Evolutionary conservation across 2,888 invertebrate species (phyloP).

Genomic region (Scaptomyza polygonia): DNA sequence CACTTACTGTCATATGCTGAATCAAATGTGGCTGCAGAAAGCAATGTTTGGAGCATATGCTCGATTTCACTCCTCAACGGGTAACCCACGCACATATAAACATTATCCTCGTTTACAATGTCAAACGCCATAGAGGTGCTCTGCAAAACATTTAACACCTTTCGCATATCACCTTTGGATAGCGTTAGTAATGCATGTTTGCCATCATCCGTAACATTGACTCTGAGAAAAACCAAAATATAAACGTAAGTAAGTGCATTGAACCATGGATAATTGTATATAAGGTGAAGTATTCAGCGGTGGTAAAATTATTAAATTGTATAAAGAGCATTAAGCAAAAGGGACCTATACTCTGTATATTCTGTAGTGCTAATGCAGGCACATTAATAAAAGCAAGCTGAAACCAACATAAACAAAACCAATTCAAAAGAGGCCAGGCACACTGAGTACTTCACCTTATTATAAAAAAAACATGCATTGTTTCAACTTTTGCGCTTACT

Average conservation of each 20-base stretch:
- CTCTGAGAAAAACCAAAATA: slow-evolving; percentile 85
- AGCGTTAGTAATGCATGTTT: slow-evolving; percentile 94
- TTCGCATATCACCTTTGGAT: slow-evolving; percentile 98
- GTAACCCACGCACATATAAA: slow-evolving; percentile 98
- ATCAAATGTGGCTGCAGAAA: slow-evolving; percentile 79
- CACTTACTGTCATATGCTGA: slow-evolving; percentile 79
- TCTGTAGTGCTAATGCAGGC: background rate
- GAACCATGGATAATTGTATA: too few species aligned
- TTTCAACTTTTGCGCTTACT: slow-evolving; percentile 85
- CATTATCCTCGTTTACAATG: slow-evolving; percentile 94
- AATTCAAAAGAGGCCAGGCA: too few species aligned
- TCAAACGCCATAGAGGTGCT: slow-evolving; percentile 97
- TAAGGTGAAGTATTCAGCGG: too few species aligned
- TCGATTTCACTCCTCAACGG: slow-evolving; percentile 95
- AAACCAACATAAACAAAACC: background rate
- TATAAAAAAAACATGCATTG: background rate
- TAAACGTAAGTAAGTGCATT: background rate
- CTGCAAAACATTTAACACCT: slow-evolving; percentile 97
- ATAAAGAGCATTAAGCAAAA: too few species aligned
- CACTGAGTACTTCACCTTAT: too few species aligned
- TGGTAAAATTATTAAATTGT: too few species aligned
- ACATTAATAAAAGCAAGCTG: background rate
- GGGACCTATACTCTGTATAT: too few species aligned
- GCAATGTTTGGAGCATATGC: slow-evolving; percentile 93
- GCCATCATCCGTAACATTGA: slow-evolving; percentile 94